phyloP scores from a whole-genome alignment of 2,113 vertebrate species.

The Eolophus roseicapilla region DNA sequence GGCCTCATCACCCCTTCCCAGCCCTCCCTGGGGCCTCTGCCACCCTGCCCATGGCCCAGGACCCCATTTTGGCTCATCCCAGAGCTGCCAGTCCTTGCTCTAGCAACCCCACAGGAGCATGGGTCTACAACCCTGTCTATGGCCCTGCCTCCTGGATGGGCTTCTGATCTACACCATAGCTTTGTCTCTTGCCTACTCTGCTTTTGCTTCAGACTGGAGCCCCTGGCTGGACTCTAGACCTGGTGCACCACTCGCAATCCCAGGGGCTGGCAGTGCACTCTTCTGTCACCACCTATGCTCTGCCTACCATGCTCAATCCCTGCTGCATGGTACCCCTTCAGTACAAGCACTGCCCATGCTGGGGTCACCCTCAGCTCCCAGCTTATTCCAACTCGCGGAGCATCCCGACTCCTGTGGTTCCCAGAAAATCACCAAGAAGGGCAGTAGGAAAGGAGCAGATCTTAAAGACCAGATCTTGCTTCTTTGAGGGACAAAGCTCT shows the following conservation, averaged over 20 bases:
- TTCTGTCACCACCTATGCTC: neutral
- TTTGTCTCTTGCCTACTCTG: neutral
- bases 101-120: neutral
- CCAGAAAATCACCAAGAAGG: neutral
- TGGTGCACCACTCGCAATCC: rapidly evolving
- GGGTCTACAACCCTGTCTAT: neutral
- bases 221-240: no score
- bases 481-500: neutral
- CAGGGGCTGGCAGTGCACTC: neutral
- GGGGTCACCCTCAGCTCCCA: neutral
- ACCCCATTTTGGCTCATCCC: neutral
- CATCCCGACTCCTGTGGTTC: neutral
- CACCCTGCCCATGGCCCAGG: neutral
- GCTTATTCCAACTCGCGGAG: neutral
- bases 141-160: neutral
- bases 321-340: neutral
- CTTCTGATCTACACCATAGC: neutral
- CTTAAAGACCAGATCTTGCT: neutral
- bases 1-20: neutral
- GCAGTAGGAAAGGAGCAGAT: neutral
- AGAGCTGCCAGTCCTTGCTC: neutral
- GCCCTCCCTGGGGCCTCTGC: no score
- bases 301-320: neutral
- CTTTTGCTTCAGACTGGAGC: neutral
- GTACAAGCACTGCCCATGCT: neutral